These are phyloP conservation scores for Gobio occitaniae DNA, from an alignment of 2,797 vertebrate species.

Conservation along the genomic window DNA sequence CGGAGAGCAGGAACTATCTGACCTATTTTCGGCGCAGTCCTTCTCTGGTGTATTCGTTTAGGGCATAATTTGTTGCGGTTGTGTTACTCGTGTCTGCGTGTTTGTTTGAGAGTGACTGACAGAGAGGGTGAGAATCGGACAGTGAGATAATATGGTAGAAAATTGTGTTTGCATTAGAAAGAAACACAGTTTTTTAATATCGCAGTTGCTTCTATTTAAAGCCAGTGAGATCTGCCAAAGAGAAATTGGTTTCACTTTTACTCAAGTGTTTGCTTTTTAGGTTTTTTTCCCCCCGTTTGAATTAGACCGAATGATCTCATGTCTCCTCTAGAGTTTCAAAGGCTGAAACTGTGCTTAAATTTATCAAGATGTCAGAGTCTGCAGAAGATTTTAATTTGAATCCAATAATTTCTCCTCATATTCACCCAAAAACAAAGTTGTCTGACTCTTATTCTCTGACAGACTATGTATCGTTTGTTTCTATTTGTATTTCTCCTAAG, in stretches of 20 bases:
- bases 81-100: constrained; percentile 4
- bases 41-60: constrained; percentile 25
- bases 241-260: not conserved
- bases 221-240: not conserved
- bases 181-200: not conserved
- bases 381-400: not conserved
- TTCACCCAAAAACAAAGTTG: not conserved
- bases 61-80: constrained; percentile 12
- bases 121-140: not conserved
- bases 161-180: not conserved
- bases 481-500: not conserved
- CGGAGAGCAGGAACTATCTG: constrained; percentile 35
- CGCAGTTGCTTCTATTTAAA: not conserved
- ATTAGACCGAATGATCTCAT: not conserved
- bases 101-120: constrained; percentile 19
- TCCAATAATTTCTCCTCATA: not conserved
- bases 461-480: not conserved
- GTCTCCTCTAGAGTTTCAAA: not conserved
- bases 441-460: not conserved
- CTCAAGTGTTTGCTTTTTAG: not conserved
- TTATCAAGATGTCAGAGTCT: not conserved
- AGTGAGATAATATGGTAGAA: not conserved
- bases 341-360: not conserved
- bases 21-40: constrained; percentile 33
- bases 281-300: not conserved